phyloP scores from a whole-genome alignment of 2,888 invertebrate species.

The Drosophila bunnanda region DNA sequence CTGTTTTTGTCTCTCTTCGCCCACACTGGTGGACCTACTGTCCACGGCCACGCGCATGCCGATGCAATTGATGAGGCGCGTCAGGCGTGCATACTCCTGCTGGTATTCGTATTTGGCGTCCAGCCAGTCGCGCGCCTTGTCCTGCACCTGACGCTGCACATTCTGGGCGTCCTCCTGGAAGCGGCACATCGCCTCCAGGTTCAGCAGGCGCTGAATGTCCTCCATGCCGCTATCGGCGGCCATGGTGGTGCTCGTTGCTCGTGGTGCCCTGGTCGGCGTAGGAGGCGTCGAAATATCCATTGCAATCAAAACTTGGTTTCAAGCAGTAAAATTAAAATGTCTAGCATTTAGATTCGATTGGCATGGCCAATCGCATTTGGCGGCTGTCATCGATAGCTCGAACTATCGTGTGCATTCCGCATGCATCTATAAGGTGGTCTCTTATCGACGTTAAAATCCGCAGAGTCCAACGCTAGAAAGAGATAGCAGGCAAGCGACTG shows the following conservation, averaged over 20 bases:
- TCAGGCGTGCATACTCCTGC: slow-evolving; percentile 58
- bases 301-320: too few species aligned
- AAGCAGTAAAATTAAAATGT: background rate
- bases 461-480: too few species aligned
- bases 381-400: background rate
- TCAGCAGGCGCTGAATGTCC: slow-evolving; percentile 75
- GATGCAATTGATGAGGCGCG: slow-evolving; percentile 53
- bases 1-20: background rate
- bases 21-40: slow-evolving; percentile 20
- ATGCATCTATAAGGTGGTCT: background rate
- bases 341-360: background rate
- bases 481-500: too few species aligned
- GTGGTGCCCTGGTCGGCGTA: background rate
- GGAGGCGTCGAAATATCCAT: background rate
- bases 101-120: slow-evolving; percentile 73
- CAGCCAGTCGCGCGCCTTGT: slow-evolving; percentile 64
- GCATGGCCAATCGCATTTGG: background rate
- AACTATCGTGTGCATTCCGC: background rate
- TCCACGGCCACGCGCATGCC: slow-evolving; percentile 16
- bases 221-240: slow-evolving; percentile 41
- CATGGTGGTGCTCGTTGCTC: background rate
- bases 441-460: background rate
- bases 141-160: slow-evolving; percentile 75
- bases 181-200: slow-evolving; percentile 77
- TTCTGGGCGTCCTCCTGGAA: slow-evolving; percentile 67